phyloP scores from a whole-genome alignment of 2,888 invertebrate species.

The Sympetrum striolatum region DNA sequence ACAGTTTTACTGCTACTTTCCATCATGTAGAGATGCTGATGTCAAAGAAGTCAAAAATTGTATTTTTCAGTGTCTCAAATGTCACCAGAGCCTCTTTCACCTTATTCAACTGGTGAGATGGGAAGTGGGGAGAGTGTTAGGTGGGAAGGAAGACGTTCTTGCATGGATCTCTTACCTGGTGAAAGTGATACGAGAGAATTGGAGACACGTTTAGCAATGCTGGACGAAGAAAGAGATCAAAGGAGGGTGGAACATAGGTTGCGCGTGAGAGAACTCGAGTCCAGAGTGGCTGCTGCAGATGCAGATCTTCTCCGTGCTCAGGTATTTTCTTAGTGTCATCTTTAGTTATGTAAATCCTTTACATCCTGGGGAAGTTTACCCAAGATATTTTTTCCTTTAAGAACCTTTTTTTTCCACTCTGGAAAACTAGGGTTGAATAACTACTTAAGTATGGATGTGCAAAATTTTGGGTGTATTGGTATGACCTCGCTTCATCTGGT shows the following conservation, averaged over 20 bases:
- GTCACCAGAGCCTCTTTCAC: constrained; percentile 24
- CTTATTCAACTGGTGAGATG: constrained; percentile 25
- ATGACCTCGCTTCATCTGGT: too few relatives aligned
- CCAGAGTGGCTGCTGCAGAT: constrained; percentile 18
- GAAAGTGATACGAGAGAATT: constrained; percentile 10
- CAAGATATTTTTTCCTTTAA: not conserved
- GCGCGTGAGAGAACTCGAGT: constrained; percentile 13
- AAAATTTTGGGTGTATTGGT: not conserved
- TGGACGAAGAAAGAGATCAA: constrained; percentile 17
- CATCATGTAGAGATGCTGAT: too few relatives aligned
- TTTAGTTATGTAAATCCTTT: not conserved
- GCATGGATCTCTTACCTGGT: not conserved
- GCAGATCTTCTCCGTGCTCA: constrained; percentile 25
- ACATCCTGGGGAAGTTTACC: not conserved
- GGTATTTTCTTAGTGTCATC: not conserved
- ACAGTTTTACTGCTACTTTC: too few relatives aligned
- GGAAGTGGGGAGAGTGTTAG: constrained; percentile 27
- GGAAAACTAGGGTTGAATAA: not conserved
- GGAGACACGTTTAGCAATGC: constrained; percentile 25
- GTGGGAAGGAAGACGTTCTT: constrained; percentile 26
- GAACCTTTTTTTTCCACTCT: not conserved
- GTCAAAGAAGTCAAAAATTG: not conserved
- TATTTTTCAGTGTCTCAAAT: constrained; percentile 1
- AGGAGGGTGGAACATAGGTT: constrained; percentile 25
- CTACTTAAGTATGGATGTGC: not conserved